Evolutionary conservation across 2,888 invertebrate species (phyloP), one percentile per base, ranked within the genome.

Genomic region (Xanthia togata): DNA sequence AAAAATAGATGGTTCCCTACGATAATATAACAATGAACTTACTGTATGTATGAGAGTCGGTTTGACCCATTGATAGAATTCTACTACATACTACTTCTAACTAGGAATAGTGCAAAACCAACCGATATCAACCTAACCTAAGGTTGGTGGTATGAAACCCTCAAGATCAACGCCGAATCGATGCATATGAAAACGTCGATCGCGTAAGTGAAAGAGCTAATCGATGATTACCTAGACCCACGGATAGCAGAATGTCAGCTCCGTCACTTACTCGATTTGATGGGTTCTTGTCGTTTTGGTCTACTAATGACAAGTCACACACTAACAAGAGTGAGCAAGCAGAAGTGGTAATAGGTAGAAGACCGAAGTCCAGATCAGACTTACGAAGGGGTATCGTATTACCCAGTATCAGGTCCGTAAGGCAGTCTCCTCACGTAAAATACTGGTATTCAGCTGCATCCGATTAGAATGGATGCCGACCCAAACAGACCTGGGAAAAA

Each of bases 1-100:
- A 78, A 71, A 79, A 79, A 79, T 79, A 79, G 67, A 38, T 9
- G 0, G 31, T 53, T 55, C 41, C 41, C 17, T 26, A 57, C 12
- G 14, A 62, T 50, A 60, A 23, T 17, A 62, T 62, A 50, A 80
- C 78, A 57, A 78, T 78, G 62, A 35, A 41, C 41, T 38, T n/a
- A n/a, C n/a, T n/a, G n/a, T n/a, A n/a, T n/a, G 53, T 78, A 12
- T 31, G 23, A 53, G 31, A 41, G n/a, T 23, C 55, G 50, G 41
- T 67, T 53, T 20, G 38, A 23, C 1, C 65, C 73, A 79, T 79
- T 72, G 67, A 79, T 63, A 68, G 47, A 57, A 41, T 62, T 55
- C 31, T 72, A 65, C 79, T 79, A 79, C 50, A 53, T 2, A 2
- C 2, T 63, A 59, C 53, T 65, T 64, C 11, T 6, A 12, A 17